Evolutionary conservation across 2,113 vertebrate species (phyloP).

Genomic region (Gila orcuttii): DNA sequence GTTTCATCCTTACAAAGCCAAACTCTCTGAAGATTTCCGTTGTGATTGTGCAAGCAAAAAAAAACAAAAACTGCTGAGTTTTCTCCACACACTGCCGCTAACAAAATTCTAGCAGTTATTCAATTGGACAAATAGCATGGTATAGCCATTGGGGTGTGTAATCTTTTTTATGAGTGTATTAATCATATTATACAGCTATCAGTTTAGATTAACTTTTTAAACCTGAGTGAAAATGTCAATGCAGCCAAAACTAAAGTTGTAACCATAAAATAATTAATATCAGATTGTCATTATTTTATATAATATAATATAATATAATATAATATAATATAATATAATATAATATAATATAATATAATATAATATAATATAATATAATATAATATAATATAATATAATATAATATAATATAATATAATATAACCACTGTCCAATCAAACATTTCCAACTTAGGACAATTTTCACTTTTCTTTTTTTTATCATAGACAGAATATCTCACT

Average conservation of each 20-base stretch:
- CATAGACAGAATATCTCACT: not conserved
- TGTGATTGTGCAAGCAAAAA: constrained; percentile 73
- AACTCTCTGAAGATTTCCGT: constrained; percentile 60
- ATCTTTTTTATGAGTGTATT: constrained; percentile 39
- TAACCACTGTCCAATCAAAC: not conserved
- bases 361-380: not conserved
- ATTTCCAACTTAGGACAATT: not conserved
- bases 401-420: too few species aligned
- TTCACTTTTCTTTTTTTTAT: not conserved
- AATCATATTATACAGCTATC: constrained; percentile 56
- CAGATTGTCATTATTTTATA: not conserved
- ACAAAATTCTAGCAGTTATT: constrained; percentile 46
- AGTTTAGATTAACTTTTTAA: not conserved
- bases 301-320: not conserved
- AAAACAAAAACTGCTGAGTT: constrained; percentile 65
- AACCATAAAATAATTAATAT: not conserved
- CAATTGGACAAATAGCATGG: constrained; percentile 50
- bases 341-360: not conserved
- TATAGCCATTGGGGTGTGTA: constrained; percentile 41
- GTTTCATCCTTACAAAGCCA: constrained; percentile 49
- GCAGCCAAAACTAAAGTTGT: not conserved
- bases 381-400: too few species aligned
- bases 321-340: not conserved
- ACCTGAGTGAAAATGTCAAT: constrained; percentile 17
- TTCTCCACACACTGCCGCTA: constrained; percentile 58